Base-by-base conservation (phyloP, 1,140 invertebrate species). In the Lepidostoma basale region DNA sequence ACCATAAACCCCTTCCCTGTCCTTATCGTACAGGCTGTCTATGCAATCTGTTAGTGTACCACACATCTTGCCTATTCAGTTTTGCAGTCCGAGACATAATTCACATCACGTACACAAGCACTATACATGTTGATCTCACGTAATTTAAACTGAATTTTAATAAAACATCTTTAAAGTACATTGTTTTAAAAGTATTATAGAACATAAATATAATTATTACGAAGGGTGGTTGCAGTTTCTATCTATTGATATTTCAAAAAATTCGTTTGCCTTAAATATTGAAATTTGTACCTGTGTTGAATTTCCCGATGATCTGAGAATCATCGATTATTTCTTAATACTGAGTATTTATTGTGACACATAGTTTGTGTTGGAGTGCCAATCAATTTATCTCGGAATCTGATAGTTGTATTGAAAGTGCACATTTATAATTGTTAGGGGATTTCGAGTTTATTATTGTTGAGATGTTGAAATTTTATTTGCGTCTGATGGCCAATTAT, bases 261-360 rank as follows among this genome's bases (percentile, higher is more conserved):
- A 39, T 59, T 59, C 18, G 25, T 59, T 59, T 59, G 56, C 56
- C 56, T 59, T 59, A 40, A 59, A 59, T 59, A 59, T 59, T 59
- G 39, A 59, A 59, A 59, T 59, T 40, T 40, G 56, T 59, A 59
- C 56, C 56, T 59, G 56, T 42, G 39, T 59, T 59, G 33, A 25
- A 39, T 14, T 26, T 59, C 36, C 52, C 5, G 26, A 56, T 12
- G 28, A 33, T 56, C 52, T 20, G 20, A 33, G 52, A 33, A 56
- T 20, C 36, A 20, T 36, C 14, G 52, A 56, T 33, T 56, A 56
- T 45, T 45, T 45, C 14, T 45, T 16, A 45, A 18, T 45, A 45
- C 42, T 45, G 16, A n/a, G 18, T 45, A 45, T 9, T 18, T 45
- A 45, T 45, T 20, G 20, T 47, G 3, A 47, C 44, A 33, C 16